Base-by-base conservation (phyloP, 2,888 invertebrate species). In the Ceraclea dissimilis region DNA sequence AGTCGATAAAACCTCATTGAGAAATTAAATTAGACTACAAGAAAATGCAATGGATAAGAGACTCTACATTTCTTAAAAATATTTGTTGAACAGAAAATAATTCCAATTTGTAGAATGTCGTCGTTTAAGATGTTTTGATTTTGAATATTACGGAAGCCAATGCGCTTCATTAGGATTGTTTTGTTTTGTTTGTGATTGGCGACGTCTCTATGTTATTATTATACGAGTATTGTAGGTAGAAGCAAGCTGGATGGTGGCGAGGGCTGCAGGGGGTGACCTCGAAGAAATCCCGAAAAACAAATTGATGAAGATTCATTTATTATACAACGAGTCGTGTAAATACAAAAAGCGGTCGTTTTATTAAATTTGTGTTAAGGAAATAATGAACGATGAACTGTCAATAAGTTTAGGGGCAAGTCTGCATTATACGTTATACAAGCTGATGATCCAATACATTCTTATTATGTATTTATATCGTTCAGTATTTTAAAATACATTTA, bases 181-280 rank as follows among this genome's bases (percentile, higher is more conserved):
- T 49, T 48, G 51, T 58, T 58, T 51, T 58, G 55, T 58, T 58
- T 58, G 56, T 51, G 51, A 56, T 56, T 56, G 56, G 56, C 22
- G 47, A 56, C 17, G 33, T 18, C 18, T 39, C 18, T 34, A 26
- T 26, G 5, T 10, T 10, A 26, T n/a, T n/a, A n/a, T n/a, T n/a
- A n/a, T n/a, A n/a, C n/a, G n/a, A 6, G 26, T 26, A 26, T 26
- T 26, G 26, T 10, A 26, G 26, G 4, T 4, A 4, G 26, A 4
- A 4, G 26, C 26, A 26, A n/a, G 34, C 16, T 2, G 33, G 39
- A n/a, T 2, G 34, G 49, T 21, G 16, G 47, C 43, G 4, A 13
- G 6, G 47, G n/a, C 11, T 49, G n/a, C 22, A 2, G 31, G 34
- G 50, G 50, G 50, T 18, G 50, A 26, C 31, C 26, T 33, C 11